Evolutionary conservation across 1,140 invertebrate genomes (phyloP).

Genomic region (Zaprionus camerounensis): DNA sequence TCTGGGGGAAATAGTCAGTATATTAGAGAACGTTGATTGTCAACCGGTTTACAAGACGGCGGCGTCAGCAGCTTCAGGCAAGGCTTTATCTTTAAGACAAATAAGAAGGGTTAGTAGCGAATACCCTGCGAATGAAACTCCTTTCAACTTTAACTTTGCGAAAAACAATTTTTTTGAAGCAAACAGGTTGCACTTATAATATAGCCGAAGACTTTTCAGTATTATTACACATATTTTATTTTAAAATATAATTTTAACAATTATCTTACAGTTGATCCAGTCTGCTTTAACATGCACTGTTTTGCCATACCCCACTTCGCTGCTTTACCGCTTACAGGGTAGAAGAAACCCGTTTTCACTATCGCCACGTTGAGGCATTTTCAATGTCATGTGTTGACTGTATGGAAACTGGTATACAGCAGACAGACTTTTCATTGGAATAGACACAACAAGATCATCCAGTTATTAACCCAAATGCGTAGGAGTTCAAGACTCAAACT

Average conservation of each 20-base stretch:
- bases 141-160: neutral
- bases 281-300: no score
- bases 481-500: conserved; percentile 16
- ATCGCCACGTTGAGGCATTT: conserved; percentile 69
- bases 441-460: conserved; percentile 10
- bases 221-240: neutral
- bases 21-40: conserved; percentile 24
- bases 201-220: neutral
- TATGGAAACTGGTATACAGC: conserved; percentile 26
- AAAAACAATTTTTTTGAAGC: no score
- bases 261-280: no score
- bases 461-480: conserved; percentile 35
- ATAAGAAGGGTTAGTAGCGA: neutral
- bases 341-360: conserved; percentile 58
- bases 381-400: conserved; percentile 68
- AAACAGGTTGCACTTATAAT: no score
- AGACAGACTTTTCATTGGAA: conserved; percentile 33
- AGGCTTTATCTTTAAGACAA: neutral
- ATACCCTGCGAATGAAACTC: conserved; percentile 14
- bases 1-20: conserved; percentile 32
- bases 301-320: neutral
- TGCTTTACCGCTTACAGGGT: neutral
- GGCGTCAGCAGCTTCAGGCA: neutral
- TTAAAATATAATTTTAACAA: no score
- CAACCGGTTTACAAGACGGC: conserved; percentile 35